Base-by-base conservation (phyloP, 2,797 vertebrate species). In the Trichosurus vulpecula region DNA sequence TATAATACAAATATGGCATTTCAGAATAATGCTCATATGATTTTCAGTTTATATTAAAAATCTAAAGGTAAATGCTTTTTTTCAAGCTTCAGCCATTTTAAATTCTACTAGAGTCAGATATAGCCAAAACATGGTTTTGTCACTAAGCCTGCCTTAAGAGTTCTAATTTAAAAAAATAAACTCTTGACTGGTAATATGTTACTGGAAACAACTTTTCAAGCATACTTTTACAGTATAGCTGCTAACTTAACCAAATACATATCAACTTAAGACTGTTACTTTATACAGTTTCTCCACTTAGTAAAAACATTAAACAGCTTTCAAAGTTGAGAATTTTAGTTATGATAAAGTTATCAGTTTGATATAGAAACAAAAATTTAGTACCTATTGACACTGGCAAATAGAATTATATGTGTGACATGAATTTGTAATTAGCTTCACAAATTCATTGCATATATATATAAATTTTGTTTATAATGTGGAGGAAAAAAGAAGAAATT, bases 11-110 rank as follows among this genome's bases (percentile, higher is more conserved):
- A 94, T 90, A 29, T 92, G 66, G 35, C 74, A 87, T 87, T 87
- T 93, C 92, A 41, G 56, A 91, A 90, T 90, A 97, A 97, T 95
- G 74, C 41, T 91, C 92, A 93, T 27, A 54, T 94, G 94, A 95
- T 94, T 95, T 92, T 96, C 66, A 96, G 93, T 10, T 93, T 93
- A 97, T 8, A 81, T 47, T 87, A 47, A 87, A 87, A 51, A 27
- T 47, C 41, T 87, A 51, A 47, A 22, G 25, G 47, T 87, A 87
- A 87, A 11, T 51, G 41, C 5, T 8, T 9, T 9, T 47, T 22
- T 22, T 13, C 41, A 81, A 81, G 41, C 22, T 87, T 87, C 41
- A 87, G 25, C 41, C 25, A 87, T 87, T 87, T 87, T 27, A 10
- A 87, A 51, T 51, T 87, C 74, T 87, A 81, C 19, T 81, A 25